Conservation (phyloP, 2,113 vertebrate species). For the Gopherus evgoodei region DNA sequence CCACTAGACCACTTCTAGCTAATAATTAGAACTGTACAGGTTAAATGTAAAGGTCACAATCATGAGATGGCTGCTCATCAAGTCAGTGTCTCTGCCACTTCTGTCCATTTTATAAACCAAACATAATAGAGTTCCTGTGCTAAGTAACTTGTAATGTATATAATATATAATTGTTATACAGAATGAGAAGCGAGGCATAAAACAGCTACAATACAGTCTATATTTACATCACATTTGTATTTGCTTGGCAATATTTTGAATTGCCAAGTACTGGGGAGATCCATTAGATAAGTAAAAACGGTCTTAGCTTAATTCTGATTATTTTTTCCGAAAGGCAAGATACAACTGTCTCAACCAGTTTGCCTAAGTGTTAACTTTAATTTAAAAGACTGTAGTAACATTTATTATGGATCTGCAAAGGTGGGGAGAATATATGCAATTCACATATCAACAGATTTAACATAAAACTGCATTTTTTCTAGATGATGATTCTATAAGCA, state of each 20-base stretch:
- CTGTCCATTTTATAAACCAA: background rate
- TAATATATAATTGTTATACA: no score
- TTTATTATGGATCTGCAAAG: background rate
- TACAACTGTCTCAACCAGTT: background rate
- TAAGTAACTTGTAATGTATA: background rate
- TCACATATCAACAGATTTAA: background rate
- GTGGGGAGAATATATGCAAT: background rate
- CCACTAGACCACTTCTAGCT: background rate
- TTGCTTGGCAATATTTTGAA: background rate
- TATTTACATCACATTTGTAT: background rate
- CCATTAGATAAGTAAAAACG: background rate
- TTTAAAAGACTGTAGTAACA: no score
- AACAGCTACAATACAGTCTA: no score
- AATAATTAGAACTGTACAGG: background rate
- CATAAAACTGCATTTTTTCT: slow-evolving; percentile 36
- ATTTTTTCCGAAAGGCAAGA: background rate
- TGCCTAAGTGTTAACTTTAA: background rate
- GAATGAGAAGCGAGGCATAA: no score
- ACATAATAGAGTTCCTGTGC: background rate
- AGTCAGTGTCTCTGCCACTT: background rate
- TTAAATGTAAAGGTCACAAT: background rate
- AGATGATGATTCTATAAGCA: slow-evolving; percentile 73
- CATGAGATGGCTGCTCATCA: background rate
- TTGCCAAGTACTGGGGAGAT: background rate
- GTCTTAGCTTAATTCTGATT: background rate